Conservation (phyloP, 2,888 invertebrate genomes). For the Caenorhabditis sp. region DNA sequence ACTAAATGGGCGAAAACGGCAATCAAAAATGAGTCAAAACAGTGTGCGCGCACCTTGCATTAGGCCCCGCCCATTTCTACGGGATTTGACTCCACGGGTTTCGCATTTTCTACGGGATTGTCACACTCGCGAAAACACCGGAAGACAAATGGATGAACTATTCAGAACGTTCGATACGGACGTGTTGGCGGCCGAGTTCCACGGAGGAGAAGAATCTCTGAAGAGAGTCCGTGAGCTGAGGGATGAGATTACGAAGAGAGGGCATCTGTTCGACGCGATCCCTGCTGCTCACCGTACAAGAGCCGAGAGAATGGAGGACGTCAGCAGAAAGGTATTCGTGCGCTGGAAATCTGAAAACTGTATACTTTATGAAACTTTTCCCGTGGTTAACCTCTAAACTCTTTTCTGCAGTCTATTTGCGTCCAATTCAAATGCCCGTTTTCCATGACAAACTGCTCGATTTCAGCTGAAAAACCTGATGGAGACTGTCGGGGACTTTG, state of each 20-base stretch:
- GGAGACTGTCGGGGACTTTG: slow-evolving; percentile 45
- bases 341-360: too few species aligned
- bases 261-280: slow-evolving; percentile 36
- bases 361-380: slow-evolving; percentile 74
- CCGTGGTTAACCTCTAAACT: slow-evolving; percentile 73
- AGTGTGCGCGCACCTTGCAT: too few species aligned
- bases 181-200: slow-evolving; percentile 32
- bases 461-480: slow-evolving; percentile 55
- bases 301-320: slow-evolving; percentile 50
- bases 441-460: slow-evolving; percentile 5
- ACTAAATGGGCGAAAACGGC: too few species aligned
- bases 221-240: slow-evolving; percentile 43
- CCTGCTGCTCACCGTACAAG: slow-evolving; percentile 46
- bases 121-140: too few species aligned
- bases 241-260: slow-evolving; percentile 45
- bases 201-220: slow-evolving; percentile 46
- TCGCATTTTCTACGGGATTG: too few species aligned
- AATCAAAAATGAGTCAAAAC: too few species aligned
- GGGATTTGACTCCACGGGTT: too few species aligned
- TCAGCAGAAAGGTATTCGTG: slow-evolving; percentile 53
- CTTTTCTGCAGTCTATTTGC: too few species aligned
- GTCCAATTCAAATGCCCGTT: slow-evolving; percentile 77
- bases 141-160: too few species aligned
- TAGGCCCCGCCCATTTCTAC: too few species aligned
- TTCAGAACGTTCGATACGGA: slow-evolving; percentile 58